Percentiles rank a stretch among this genome's conserved stretches.
Evolutionary conservation across 2,888 invertebrate genomes (phyloP).

Genomic region (Drosophila atripex): DNA sequence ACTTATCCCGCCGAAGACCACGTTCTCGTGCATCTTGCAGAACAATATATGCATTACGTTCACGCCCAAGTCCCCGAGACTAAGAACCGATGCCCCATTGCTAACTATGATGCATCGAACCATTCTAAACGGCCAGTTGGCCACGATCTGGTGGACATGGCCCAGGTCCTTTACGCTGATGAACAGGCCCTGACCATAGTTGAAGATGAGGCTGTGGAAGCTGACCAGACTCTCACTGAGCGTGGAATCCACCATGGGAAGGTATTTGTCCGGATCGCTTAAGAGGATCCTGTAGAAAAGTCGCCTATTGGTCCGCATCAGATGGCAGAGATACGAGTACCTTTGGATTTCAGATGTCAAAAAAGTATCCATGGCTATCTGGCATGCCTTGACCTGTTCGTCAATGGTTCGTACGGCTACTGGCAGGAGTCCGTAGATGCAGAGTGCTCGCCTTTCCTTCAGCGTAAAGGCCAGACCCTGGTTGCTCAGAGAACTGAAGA

Average conservation of each 20-base stretch:
- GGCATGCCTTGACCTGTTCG: constrained; percentile 38
- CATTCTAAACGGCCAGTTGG: constrained; percentile 51
- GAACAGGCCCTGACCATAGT: constrained; percentile 21
- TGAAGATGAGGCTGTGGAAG: not conserved
- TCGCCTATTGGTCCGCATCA: constrained; percentile 22
- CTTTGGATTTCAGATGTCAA: not conserved
- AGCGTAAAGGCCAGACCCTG: constrained; percentile 42
- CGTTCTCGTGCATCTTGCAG: constrained; percentile 33
- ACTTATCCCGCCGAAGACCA: constrained; percentile 53
- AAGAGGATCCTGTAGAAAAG: constrained; percentile 51
- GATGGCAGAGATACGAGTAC: constrained; percentile 24
- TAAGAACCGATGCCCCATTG: constrained; percentile 42
- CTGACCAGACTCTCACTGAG: constrained; percentile 1
- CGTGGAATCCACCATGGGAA: constrained; percentile 26
- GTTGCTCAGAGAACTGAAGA: constrained; percentile 1
- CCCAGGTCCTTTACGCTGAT: constrained; percentile 58
- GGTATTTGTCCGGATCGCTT: constrained; percentile 28
- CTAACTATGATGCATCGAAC: constrained; percentile 52
- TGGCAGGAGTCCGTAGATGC: constrained; percentile 55
- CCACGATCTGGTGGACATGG: constrained; percentile 45
- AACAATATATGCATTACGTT: constrained; percentile 26
- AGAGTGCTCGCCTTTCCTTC: constrained; percentile 52
- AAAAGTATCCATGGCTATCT: not conserved
- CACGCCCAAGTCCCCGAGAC: constrained; percentile 50
- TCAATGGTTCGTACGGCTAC: constrained; percentile 21